phyloP scores from a whole-genome alignment of 2,113 vertebrate species.

The Hoplias malabaricus region DNA sequence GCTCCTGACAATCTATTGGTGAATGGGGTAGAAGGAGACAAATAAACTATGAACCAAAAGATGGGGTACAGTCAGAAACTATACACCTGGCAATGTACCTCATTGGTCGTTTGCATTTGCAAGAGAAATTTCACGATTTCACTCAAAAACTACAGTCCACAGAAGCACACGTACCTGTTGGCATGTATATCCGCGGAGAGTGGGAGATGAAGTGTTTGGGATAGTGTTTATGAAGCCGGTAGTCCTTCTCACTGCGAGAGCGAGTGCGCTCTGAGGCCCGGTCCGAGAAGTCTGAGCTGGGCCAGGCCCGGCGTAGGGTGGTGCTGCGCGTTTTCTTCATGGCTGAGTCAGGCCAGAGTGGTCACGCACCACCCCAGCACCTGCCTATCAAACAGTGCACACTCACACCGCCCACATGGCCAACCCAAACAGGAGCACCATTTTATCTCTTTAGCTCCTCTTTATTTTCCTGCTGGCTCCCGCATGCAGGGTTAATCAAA shows the following conservation, averaged over 20 bases:
- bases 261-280: conserved; percentile 85
- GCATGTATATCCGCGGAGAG: conserved; percentile 83
- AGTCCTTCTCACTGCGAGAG: conserved; percentile 93
- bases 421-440: neutral
- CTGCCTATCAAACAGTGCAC: neutral
- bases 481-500: conserved; percentile 1
- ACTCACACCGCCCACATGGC: conserved; percentile 9
- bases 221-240: conserved; percentile 86
- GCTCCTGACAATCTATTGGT: no score
- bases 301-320: conserved; percentile 88
- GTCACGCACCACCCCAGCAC: neutral
- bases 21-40: no score
- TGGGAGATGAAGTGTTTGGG: conserved; percentile 83
- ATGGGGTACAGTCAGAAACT: no score
- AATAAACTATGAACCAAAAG: no score
- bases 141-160: neutral
- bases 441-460: neutral
- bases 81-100: no score
- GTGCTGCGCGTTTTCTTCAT: conserved; percentile 95
- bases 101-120: no score
- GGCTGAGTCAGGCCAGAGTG: conserved; percentile 39
- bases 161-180: conserved; percentile 80
- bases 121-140: neutral
- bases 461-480: neutral
- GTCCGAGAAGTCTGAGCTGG: conserved; percentile 91